Conservation (phyloP, 2,797 vertebrate species). For the Enteromius treurensis region DNA sequence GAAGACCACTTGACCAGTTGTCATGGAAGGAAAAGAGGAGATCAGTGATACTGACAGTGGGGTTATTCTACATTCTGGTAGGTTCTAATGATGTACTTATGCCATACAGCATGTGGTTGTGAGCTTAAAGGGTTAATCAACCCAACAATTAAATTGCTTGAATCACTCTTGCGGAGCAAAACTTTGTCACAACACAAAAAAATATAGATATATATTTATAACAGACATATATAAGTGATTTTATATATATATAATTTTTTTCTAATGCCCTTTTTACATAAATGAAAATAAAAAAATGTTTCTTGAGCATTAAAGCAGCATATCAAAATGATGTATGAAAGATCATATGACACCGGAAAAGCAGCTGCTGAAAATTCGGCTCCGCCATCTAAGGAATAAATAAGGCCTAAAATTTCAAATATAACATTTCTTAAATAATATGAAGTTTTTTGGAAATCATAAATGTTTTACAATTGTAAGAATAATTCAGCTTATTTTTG, state of each 20-base stretch:
- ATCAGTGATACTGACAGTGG: constrained; percentile 89
- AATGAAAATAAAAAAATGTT: too few species aligned
- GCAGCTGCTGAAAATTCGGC: not conserved
- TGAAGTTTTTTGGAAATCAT: not conserved
- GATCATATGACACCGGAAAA: not conserved
- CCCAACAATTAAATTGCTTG: not conserved
- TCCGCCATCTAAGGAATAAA: not conserved
- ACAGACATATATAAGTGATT: not conserved
- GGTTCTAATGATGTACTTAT: constrained; percentile 36
- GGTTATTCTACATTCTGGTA: constrained; percentile 89
- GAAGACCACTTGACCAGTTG: constrained; percentile 60
- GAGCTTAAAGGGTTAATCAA: not conserved
- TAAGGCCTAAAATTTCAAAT: not conserved
- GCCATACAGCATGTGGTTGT: not conserved
- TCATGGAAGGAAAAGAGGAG: constrained; percentile 87
- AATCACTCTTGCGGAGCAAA: not conserved
- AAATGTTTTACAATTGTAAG: not conserved
- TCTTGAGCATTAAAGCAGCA: not conserved
- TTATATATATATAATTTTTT: not conserved
- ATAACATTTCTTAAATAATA: not conserved
- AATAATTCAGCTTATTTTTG: not conserved
- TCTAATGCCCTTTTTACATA: too few species aligned
- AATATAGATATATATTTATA: not conserved
- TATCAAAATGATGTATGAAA: not conserved
- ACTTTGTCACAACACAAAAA: not conserved